Evolutionary conservation across 2,113 vertebrate species (phyloP), one percentile per base, ranked within the genome.

Genomic region (Pantherophis guttatus): DNA sequence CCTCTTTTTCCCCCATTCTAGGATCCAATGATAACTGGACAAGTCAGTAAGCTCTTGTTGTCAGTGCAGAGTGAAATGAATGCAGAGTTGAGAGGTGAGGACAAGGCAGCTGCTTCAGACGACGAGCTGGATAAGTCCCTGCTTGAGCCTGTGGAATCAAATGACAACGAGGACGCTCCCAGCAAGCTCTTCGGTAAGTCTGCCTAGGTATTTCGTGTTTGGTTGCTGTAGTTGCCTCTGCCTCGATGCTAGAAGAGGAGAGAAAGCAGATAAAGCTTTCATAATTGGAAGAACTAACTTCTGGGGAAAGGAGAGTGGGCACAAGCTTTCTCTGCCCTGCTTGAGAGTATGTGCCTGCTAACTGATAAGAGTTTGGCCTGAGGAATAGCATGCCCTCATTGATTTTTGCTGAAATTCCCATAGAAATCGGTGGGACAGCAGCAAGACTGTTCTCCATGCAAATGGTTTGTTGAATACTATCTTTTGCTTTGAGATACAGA

Each of bases 21-120:
- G 99, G 98, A 99, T 98, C 99, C 98, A 98, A 99, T 99, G 99
- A 99, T 99, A 98, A 99, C 99, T 98, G 99, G 99, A 99, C 99
- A 99, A 98, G 98, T 99, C 98, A 98, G 99, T 98, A 99, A 99
- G 98, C 98, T 99, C 98, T 98, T 98, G 98, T 98, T 99, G 98
- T 98, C 99, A 98, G 98, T 98, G 98, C 98, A 97, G 98, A 98
- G 98, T 98, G 98, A 99, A 98, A 99, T 99, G 99, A 99, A 99
- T 98, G 98, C 97, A 96, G 99, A 99, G 98, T 98, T 99, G 98
- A 98, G 98, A 98, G 98, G 98, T 97, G 99, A 99, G 97, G 98
- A 99, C 98, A 98, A 98, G 98, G 98, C 98, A 97, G 98, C 98
- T 97, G 99, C 98, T 98, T 98, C 99, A 97, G 99, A 99, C 98